phyloP scores from a whole-genome alignment of 1,140 invertebrate genomes.

The Tetramorium parvispinum region DNA sequence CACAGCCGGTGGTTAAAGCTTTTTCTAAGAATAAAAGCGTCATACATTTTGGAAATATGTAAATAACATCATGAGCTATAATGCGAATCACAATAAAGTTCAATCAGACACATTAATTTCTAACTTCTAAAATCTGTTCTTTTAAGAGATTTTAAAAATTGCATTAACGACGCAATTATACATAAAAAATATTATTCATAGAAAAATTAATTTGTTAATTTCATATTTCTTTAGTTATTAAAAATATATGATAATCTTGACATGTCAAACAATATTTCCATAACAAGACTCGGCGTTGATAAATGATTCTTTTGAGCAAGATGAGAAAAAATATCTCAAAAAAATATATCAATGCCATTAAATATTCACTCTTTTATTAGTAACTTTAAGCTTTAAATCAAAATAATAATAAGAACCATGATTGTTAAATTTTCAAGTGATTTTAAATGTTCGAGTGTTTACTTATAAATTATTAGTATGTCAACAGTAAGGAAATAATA shows the following conservation, averaged over 20 bases:
- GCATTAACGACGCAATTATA: not conserved
- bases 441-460: not conserved
- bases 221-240: not conserved
- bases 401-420: not conserved
- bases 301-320: not conserved
- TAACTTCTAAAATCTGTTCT: not conserved
- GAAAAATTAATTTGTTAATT: not conserved
- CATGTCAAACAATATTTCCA: not conserved
- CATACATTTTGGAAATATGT: slow-evolving; percentile 8
- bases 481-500: not conserved
- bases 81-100: not conserved
- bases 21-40: slow-evolving; percentile 18
- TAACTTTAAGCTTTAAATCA: not conserved
- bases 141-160: not conserved
- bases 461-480: slow-evolving; percentile 3
- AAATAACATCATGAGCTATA: not conserved
- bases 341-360: not conserved
- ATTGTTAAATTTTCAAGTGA: not conserved
- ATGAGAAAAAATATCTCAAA: not conserved
- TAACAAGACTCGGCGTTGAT: not conserved
- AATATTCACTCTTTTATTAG: not conserved
- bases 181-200: not conserved
- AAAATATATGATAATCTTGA: not conserved
- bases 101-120: not conserved
- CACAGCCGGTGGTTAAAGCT: slow-evolving; percentile 8